Percentiles rank a stretch among this genome's conserved stretches.
Conservation (phyloP, 2,888 invertebrate species). For the Euzophera pinguis region DNA sequence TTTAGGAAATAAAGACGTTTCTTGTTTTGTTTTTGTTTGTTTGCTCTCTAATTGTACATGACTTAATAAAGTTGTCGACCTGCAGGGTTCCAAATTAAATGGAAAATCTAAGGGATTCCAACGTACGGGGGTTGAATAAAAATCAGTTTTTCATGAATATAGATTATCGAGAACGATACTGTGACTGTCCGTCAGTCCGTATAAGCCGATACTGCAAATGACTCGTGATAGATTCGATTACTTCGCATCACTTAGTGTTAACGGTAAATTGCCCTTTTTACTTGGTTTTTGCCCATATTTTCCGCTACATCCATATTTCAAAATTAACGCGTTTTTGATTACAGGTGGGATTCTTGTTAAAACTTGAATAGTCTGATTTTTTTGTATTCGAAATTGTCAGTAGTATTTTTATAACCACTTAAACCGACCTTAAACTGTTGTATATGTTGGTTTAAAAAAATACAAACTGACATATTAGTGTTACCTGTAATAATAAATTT, state of each 20-base stretch:
- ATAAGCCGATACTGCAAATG: conserved; percentile 45
- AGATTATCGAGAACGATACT: conserved; percentile 23
- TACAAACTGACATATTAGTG: too few species aligned
- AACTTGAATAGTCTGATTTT: not conserved
- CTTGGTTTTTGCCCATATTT: conserved; percentile 19
- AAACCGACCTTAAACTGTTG: too few species aligned
- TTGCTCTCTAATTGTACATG: too few species aligned
- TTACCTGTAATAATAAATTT: too few species aligned
- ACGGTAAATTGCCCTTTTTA: conserved; percentile 37
- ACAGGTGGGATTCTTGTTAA: not conserved
- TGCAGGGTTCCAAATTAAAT: conserved; percentile 22
- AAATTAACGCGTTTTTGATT: conserved; percentile 10
- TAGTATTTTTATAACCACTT: too few species aligned
- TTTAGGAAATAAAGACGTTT: too few species aligned
- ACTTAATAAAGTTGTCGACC: too few species aligned
- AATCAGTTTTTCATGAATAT: conserved; percentile 35
- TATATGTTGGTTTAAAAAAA: too few species aligned
- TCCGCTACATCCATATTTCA: conserved; percentile 8
- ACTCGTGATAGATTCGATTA: conserved; percentile 47
- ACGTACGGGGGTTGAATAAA: conserved; percentile 27
- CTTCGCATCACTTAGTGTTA: conserved; percentile 38
- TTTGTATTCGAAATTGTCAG: too few species aligned
- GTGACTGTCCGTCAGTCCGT: conserved; percentile 22
- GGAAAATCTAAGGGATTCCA: conserved; percentile 28
- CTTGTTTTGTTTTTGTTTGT: too few species aligned